Base-by-base conservation (phyloP, 1,140 invertebrate genomes). In the Drosophila lowei region DNA sequence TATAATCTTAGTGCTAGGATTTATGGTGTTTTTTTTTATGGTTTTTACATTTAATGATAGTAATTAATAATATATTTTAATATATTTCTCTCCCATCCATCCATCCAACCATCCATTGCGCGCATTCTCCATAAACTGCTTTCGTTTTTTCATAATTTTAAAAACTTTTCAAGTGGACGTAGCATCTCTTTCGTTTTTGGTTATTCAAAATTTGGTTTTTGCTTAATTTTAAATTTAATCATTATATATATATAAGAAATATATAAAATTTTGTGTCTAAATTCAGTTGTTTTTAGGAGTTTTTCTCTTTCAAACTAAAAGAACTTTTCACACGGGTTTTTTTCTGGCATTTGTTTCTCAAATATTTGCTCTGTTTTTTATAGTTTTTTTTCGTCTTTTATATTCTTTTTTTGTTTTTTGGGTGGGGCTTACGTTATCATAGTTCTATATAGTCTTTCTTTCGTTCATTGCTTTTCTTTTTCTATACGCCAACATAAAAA, bases 271-370 rank as follows among this genome's bases (percentile, higher is more conserved):
- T 89, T 77, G 75, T 73, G 74, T 88, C 84, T 79, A 84, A 79
- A 88, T 89, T 89, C 80, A 89, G 85, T 89, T 89, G 85, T 89
- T 89, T 89, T 89, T 89, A 89, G 85, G 85, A 89, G 85, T 78
- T 84, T 77, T 63, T 63, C 41, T 46, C 47, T 28, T 83, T 46
- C 6, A 60, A 83, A 88, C 77, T 62, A 63, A 62, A 80, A 75
- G 7, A 73, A 72, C 58, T 71, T 46, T 65, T 25, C 49, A 52
- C 21, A 18, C 41, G n/a, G 16, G 30, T 28, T 30, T 72, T 15
- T 6, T 15, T 6, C 38, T 72, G 30, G 52, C 64, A 49, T 41
- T 59, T 30, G 30, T 30, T 46, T 54, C 55, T 55, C 66, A 85
- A 56, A 79, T 75, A 63, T 52, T 63, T 53, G 42, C 25, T 56